Percentiles rank a stretch among this genome's conserved stretches.
Evolutionary conservation across 2,113 vertebrate species (phyloP).

Genomic region (Hoplias malabaricus): DNA sequence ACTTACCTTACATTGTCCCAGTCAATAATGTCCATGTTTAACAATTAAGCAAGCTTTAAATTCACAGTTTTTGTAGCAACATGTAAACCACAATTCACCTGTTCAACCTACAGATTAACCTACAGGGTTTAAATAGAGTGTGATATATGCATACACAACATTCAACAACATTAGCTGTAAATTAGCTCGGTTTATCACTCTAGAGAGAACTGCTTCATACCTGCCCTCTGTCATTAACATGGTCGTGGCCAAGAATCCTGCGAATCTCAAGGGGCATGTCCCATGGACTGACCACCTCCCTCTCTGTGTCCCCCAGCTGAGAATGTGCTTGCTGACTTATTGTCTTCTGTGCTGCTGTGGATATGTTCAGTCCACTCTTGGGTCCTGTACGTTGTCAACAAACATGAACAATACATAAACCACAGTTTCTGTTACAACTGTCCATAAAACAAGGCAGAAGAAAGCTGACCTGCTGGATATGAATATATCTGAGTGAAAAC

Average conservation of each 20-base stretch:
- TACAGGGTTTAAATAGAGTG: too few species aligned
- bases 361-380: conserved; percentile 2
- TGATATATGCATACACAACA: too few species aligned
- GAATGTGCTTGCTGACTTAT: background rate
- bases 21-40: too few species aligned
- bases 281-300: conserved; percentile 71
- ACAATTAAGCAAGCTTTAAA: too few species aligned
- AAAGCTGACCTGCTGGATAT: background rate
- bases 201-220: conserved; percentile 45
- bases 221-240: background rate
- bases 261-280: conserved; percentile 66
- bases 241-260: conserved; percentile 58
- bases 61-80: too few species aligned
- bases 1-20: too few species aligned
- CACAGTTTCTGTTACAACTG: background rate
- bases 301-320: conserved; percentile 30
- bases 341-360: background rate
- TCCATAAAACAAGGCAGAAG: background rate
- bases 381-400: background rate
- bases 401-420: background rate
- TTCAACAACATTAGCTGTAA: too few species aligned
- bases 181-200: too few species aligned
- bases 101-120: too few species aligned
- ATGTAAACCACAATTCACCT: too few species aligned
- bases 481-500: background rate